Evolutionary conservation across 53 echinoderm and acorn worm species (phyloP).

Genomic region (Holothuria leucospilota): DNA sequence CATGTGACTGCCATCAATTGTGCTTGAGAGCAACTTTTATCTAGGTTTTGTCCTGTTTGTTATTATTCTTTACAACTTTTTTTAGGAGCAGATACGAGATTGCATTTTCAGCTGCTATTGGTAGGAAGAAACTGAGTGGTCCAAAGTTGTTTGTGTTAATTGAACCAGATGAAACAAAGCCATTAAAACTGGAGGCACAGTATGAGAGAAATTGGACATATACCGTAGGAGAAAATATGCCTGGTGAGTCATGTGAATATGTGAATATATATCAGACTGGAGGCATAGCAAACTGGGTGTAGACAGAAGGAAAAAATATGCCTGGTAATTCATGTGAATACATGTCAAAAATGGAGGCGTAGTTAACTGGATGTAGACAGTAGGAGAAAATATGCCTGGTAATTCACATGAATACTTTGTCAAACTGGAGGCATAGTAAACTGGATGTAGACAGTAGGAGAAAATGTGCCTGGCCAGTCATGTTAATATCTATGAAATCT

Average conservation of each 20-base stretch:
- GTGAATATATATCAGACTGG: no score
- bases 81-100: slow-evolving; percentile 74
- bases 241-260: slow-evolving; percentile 65
- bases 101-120: slow-evolving; percentile 64
- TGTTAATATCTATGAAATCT: slow-evolving; percentile 17
- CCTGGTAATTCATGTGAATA: no score
- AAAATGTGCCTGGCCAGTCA: slow-evolving; percentile 72
- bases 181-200: slow-evolving; percentile 62
- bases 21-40: no score
- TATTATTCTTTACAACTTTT: background rate
- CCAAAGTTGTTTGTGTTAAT: slow-evolving; percentile 58
- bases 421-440: slow-evolving; percentile 58
- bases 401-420: background rate
- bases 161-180: slow-evolving; percentile 76
- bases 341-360: no score
- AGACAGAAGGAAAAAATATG: no score
- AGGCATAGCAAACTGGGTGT: no score
- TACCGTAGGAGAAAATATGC: slow-evolving; percentile 69
- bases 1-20: background rate
- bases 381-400: no score
- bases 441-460: slow-evolving; percentile 61
- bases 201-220: slow-evolving; percentile 50
- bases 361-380: no score
- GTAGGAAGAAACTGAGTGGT: slow-evolving; percentile 55
- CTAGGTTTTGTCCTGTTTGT: background rate